A percentile compares a stretch with the other conserved stretches of the same genome.
Evolutionary conservation across 1,140 invertebrate species (phyloP).

Genomic region (Zaprionus davidi): DNA sequence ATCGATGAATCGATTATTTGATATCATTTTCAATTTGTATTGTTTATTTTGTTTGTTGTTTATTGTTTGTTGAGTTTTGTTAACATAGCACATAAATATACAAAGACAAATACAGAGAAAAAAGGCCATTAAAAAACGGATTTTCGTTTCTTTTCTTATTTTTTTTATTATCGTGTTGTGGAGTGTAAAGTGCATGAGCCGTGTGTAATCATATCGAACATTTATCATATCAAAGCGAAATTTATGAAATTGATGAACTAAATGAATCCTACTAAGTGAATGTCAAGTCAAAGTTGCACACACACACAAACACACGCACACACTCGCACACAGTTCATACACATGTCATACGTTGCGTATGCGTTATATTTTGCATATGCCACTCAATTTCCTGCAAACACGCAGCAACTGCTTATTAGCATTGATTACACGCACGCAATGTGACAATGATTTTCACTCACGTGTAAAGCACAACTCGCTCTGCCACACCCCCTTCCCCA

Average conservation of each 20-base stretch:
- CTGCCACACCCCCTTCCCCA: not conserved
- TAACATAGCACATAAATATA: constrained; percentile 28
- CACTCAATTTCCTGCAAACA: constrained; percentile 63
- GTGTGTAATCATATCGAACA: constrained; percentile 15
- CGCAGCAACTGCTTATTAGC: constrained; percentile 52
- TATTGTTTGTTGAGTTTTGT: constrained; percentile 25
- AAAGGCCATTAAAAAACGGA: constrained; percentile 62
- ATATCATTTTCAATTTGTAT: not conserved
- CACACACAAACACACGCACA: constrained; percentile 34
- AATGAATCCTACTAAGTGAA: constrained; percentile 58
- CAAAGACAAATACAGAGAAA: constrained; percentile 72
- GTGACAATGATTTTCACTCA: constrained; percentile 20
- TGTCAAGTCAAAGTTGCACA: constrained; percentile 57
- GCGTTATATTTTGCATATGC: constrained; percentile 63
- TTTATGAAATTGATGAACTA: constrained; percentile 53
- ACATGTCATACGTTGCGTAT: constrained; percentile 58
- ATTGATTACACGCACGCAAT: constrained; percentile 46
- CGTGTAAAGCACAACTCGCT: constrained; percentile 22
- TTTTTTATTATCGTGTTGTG: not conserved
- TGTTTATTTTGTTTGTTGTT: constrained; percentile 7
- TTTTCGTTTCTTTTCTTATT: constrained; percentile 31
- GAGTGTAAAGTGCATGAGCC: constrained; percentile 38
- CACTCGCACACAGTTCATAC: constrained; percentile 13
- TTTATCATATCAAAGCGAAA: not conserved
- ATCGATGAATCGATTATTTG: not conserved